Conservation (phyloP, 1,140 invertebrate genomes). For the Drosophila varians region DNA sequence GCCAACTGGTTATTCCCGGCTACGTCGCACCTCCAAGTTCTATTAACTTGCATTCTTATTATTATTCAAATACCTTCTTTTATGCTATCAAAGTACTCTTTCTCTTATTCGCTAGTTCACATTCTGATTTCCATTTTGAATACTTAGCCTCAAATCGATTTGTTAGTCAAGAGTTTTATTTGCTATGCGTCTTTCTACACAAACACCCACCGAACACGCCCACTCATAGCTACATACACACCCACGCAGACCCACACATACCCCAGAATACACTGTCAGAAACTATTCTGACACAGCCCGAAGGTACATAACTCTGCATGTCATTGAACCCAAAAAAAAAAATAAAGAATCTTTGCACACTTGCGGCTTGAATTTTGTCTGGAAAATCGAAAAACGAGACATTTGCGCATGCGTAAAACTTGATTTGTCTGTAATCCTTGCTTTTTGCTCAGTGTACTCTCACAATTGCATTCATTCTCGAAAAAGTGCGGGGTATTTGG, state of each 20-base stretch:
- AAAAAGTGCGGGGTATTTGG: neutral
- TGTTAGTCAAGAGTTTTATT: conserved; percentile 58
- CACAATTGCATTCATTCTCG: neutral
- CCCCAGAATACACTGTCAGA: conserved; percentile 15
- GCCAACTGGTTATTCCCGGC: conserved; percentile 46
- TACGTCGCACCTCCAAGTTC: conserved; percentile 26
- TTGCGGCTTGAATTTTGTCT: conserved; percentile 41
- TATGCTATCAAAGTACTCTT: conserved; percentile 42
- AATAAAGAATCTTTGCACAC: conserved; percentile 44
- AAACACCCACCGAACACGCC: conserved; percentile 19
- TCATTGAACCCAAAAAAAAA: conserved; percentile 25
- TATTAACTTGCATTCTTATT: conserved; percentile 32
- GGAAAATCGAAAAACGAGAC: conserved; percentile 20
- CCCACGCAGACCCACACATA: conserved; percentile 19
- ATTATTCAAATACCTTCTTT: conserved; percentile 38
- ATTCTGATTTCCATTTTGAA: conserved; percentile 46
- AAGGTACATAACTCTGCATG: conserved; percentile 59
- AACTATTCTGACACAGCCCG: conserved; percentile 5
- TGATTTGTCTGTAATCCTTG: conserved; percentile 4
- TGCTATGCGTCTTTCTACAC: conserved; percentile 68
- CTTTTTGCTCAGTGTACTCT: conserved; percentile 25
- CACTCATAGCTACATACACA: conserved; percentile 13
- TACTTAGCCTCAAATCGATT: conserved; percentile 43
- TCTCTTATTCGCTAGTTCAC: conserved; percentile 53
- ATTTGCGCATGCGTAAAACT: conserved; percentile 32